Evolutionary conservation across 2,113 vertebrate species (phyloP).

Genomic region (Poeciliopsis turrubarensis): DNA sequence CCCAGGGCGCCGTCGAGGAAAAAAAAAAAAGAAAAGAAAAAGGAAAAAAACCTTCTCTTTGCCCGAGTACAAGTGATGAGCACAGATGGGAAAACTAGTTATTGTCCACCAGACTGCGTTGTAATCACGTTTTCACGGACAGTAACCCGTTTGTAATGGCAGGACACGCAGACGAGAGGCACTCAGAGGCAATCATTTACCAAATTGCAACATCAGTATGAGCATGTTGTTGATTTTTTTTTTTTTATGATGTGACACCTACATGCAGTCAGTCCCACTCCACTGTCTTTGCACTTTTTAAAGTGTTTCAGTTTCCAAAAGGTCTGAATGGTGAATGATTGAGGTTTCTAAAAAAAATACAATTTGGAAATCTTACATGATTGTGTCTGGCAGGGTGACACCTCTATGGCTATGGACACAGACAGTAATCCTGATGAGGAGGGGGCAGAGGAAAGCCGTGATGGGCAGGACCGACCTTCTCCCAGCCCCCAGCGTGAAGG

Average conservation of each 20-base stretch:
- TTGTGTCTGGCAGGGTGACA: slow-evolving; percentile 70
- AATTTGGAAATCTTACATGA: background rate
- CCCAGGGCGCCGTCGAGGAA: slow-evolving; percentile 44
- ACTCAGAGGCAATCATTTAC: slow-evolving; percentile 60
- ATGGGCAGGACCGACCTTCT: slow-evolving; percentile 71
- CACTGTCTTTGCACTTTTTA: background rate
- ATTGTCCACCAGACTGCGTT: background rate
- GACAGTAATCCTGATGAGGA: slow-evolving; percentile 81
- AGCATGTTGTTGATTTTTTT: slow-evolving; percentile 36
- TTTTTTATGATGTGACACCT: background rate
- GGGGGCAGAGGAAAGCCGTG: slow-evolving; percentile 75
- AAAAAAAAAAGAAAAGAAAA: too few species aligned
- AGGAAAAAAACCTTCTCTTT: background rate
- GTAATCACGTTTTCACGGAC: background rate
- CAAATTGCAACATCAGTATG: slow-evolving; percentile 70
- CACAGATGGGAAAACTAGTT: slow-evolving; percentile 47
- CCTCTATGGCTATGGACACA: slow-evolving; percentile 77
- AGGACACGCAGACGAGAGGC: slow-evolving; percentile 1
- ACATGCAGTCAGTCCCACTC: slow-evolving; percentile 8
- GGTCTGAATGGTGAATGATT: background rate
- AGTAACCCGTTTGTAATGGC: slow-evolving; percentile 9
- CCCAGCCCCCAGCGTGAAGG: slow-evolving; percentile 34
- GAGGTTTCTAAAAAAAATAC: background rate
- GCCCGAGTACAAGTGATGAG: slow-evolving; percentile 22
- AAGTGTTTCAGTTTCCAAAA: background rate